These are phyloP conservation scores for Anarrhichthys ocellatus DNA, from an alignment of 2,113 vertebrate species.

Conservation along the genomic window DNA sequence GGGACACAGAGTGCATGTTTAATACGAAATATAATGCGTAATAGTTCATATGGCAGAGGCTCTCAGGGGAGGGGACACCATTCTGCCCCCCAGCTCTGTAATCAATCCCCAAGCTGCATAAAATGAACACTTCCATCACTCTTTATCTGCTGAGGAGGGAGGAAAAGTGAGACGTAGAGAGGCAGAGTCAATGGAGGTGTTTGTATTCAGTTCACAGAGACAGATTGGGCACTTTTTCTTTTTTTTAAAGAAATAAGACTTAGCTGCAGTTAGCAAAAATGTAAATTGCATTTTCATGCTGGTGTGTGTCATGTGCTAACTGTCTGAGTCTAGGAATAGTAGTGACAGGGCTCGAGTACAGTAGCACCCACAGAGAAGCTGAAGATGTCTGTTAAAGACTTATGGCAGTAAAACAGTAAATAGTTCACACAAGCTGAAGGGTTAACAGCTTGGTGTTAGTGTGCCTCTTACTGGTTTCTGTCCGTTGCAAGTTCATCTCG, in stretches of 20 bases:
- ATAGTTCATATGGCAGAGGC: slow-evolving; percentile 58
- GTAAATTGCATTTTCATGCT: slow-evolving; percentile 22
- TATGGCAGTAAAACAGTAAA: slow-evolving; percentile 27
- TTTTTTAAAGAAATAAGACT: slow-evolving; percentile 1
- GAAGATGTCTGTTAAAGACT: slow-evolving; percentile 56
- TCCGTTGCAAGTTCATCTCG: slow-evolving; percentile 22
- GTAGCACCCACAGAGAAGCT: slow-evolving; percentile 51
- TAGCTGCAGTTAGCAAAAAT: slow-evolving; percentile 34
- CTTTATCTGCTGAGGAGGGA: slow-evolving; percentile 40
- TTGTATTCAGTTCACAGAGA: slow-evolving; percentile 55
- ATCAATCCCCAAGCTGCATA: slow-evolving; percentile 65
- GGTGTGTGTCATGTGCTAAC: slow-evolving; percentile 10
- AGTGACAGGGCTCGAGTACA: slow-evolving; percentile 24
- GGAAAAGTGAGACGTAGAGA: slow-evolving; percentile 17
- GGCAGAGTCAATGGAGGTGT: slow-evolving; percentile 35
- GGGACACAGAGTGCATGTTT: slow-evolving; percentile 46
- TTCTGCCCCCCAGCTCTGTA: slow-evolving; percentile 19
- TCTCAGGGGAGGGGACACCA: slow-evolving; percentile 26
- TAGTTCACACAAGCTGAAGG: slow-evolving; percentile 17
- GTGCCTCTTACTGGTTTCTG: neutral
- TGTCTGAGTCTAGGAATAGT: slow-evolving; percentile 41
- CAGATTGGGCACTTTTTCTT: slow-evolving; percentile 5
- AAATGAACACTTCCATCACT: slow-evolving; percentile 65
- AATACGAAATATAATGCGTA: slow-evolving; percentile 57
- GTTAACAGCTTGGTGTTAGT: neutral